These are phyloP conservation scores for Catagonus wagneri DNA, from an alignment of 2,113 vertebrate species.

Conservation along the genomic window DNA sequence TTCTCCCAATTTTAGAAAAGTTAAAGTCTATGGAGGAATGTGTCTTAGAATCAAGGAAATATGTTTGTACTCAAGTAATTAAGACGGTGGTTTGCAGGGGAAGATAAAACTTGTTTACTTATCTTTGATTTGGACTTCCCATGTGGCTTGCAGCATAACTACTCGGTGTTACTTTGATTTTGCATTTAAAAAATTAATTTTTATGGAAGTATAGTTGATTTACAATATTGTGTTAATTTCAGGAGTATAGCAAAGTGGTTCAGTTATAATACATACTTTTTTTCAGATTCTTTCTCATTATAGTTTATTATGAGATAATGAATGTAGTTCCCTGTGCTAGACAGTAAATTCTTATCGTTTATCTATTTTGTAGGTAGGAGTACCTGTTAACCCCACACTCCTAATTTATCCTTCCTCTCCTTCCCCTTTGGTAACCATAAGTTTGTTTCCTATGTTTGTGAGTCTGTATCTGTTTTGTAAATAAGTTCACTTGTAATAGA, in stretches of 20 bases:
- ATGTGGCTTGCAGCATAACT: too few species aligned
- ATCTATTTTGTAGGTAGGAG: background rate
- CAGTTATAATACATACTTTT: background rate
- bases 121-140: background rate
- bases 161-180: too few species aligned
- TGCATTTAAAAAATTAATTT: background rate
- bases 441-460: background rate
- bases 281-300: background rate
- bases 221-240: background rate
- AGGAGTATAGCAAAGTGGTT: background rate
- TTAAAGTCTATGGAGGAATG: background rate
- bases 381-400: background rate
- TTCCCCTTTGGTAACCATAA: background rate
- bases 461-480: background rate
- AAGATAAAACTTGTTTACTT: background rate
- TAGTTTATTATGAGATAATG: background rate
- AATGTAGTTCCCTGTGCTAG: background rate
- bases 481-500: background rate
- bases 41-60: constrained; percentile 30
- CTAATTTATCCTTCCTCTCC: background rate
- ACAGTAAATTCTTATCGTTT: background rate
- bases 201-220: background rate
- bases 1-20: constrained; percentile 29
- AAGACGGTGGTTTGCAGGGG: background rate
- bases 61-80: background rate